A percentile compares a stretch with the other conserved stretches of the same genome.
phyloP scores from a whole-genome alignment of 92 coral and sea anemone species.

The Zoanthus sociatus region DNA sequence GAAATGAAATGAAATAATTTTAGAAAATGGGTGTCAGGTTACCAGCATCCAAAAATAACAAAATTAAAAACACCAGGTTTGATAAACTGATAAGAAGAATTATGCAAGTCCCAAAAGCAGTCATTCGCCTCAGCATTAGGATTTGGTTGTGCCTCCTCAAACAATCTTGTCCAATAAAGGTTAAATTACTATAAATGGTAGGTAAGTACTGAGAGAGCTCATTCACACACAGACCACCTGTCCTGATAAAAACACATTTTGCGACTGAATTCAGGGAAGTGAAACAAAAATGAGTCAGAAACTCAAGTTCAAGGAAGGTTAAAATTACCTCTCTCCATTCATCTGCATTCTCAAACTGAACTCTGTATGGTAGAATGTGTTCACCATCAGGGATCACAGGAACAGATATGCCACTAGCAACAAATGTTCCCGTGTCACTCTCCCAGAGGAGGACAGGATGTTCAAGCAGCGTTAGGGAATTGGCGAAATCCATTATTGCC shows the following conservation, averaged over 20 bases:
- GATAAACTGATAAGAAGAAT: too few species aligned
- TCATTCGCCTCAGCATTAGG: too few species aligned
- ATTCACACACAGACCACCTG: neutral
- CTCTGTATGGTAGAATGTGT: slow-evolving; percentile 43
- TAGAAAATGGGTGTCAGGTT: too few species aligned
- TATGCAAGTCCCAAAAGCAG: too few species aligned
- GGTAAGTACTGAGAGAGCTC: neutral
- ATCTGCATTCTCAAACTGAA: slow-evolving; percentile 72
- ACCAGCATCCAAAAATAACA: too few species aligned
- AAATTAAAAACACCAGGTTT: too few species aligned
- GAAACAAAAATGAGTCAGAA: neutral
- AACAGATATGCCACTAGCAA: slow-evolving; percentile 66
- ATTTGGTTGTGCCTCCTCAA: too few species aligned
- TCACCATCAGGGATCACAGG: slow-evolving; percentile 66
- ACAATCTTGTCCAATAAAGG: too few species aligned
- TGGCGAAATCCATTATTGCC: slow-evolving; percentile 76
- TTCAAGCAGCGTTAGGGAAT: slow-evolving; percentile 68
- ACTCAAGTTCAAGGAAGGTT: too few species aligned
- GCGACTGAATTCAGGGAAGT: neutral
- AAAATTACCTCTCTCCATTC: slow-evolving; percentile 65
- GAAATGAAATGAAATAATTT: too few species aligned
- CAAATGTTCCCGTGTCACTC: slow-evolving; percentile 69
- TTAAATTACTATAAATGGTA: too few species aligned
- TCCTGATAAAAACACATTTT: neutral
- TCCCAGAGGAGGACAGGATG: slow-evolving; percentile 76